phyloP scores from a whole-genome alignment of 2,797 vertebrate species.

The Pangasius macronema region DNA sequence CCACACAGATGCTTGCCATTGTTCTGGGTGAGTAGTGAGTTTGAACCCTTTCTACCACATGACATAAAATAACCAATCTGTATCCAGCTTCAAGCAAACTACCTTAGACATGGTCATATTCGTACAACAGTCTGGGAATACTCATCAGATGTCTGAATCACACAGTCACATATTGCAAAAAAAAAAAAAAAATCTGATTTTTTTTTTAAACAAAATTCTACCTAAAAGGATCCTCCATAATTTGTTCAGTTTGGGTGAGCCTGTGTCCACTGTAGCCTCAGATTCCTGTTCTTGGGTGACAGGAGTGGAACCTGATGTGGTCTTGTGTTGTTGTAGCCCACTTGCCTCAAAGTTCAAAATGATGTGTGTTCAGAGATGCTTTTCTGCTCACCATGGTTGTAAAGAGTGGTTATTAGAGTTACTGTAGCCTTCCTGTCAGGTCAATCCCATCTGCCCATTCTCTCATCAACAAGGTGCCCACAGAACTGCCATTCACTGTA shows the following conservation, averaged over 20 bases:
- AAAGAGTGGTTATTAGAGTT: not conserved
- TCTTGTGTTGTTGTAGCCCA: not conserved
- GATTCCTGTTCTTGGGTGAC: not conserved
- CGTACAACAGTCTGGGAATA: not conserved
- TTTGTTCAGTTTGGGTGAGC: not conserved
- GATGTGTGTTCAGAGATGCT: not conserved
- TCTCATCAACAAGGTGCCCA: not conserved
- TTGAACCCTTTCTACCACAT: not conserved
- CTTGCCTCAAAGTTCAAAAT: not conserved
- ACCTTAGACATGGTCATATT: not conserved
- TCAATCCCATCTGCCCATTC: not conserved
- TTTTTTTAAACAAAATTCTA: not conserved
- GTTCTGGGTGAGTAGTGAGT: constrained; percentile 85
- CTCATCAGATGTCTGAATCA: not conserved
- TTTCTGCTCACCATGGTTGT: not conserved
- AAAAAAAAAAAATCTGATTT: not conserved
- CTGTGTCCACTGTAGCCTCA: not conserved
- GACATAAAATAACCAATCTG: not conserved
- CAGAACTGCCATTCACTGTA: not conserved
- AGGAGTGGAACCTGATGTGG: not conserved
- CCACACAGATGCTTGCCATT: constrained; percentile 98
- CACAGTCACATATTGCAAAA: not conserved
- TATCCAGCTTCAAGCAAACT: not conserved
- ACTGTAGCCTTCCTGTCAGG: not conserved
- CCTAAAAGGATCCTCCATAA: not conserved